These are phyloP conservation scores for Reticulitermes lucifugus DNA, from an alignment of 2,888 invertebrate species.

Conservation along the genomic window DNA sequence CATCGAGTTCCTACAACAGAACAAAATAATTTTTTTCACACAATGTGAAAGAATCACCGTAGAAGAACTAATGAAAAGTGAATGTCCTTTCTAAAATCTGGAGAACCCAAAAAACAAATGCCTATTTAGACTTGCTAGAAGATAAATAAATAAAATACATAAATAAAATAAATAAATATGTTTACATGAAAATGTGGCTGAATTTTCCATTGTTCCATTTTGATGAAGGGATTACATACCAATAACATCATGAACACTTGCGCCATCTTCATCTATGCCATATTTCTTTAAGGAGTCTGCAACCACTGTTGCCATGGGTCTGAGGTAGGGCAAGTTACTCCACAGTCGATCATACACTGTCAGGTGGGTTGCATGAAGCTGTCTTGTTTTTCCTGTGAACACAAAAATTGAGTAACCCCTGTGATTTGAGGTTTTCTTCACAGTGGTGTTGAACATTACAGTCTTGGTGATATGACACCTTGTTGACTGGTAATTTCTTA, in stretches of 20 bases:
- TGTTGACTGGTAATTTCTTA: too few species aligned
- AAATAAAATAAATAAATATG: background rate
- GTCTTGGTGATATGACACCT: too few species aligned
- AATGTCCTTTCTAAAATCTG: too few species aligned
- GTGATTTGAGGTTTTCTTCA: too few species aligned
- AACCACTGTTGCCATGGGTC: slow-evolving; percentile 66
- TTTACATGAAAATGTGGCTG: background rate
- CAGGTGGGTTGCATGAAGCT: slow-evolving; percentile 64
- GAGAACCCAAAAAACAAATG: background rate
- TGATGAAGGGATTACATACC: slow-evolving; percentile 55
- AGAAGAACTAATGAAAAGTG: too few species aligned
- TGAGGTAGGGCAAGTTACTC: slow-evolving; percentile 64
- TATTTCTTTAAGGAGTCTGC: slow-evolving; percentile 64
- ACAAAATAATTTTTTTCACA: background rate
- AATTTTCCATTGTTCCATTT: too few species aligned
- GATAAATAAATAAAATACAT: background rate
- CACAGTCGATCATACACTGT: slow-evolving; percentile 65
- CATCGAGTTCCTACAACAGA: slow-evolving; percentile 61
- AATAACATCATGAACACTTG: slow-evolving; percentile 65
- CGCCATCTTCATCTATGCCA: slow-evolving; percentile 66
- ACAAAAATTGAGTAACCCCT: background rate
- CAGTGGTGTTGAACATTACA: too few species aligned
- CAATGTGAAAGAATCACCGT: too few species aligned
- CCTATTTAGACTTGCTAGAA: too few species aligned
- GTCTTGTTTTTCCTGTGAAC: slow-evolving; percentile 64